Evolutionary conservation across 2,113 vertebrate genomes (phyloP).

Genomic region (Gracilinanus agilis): DNA sequence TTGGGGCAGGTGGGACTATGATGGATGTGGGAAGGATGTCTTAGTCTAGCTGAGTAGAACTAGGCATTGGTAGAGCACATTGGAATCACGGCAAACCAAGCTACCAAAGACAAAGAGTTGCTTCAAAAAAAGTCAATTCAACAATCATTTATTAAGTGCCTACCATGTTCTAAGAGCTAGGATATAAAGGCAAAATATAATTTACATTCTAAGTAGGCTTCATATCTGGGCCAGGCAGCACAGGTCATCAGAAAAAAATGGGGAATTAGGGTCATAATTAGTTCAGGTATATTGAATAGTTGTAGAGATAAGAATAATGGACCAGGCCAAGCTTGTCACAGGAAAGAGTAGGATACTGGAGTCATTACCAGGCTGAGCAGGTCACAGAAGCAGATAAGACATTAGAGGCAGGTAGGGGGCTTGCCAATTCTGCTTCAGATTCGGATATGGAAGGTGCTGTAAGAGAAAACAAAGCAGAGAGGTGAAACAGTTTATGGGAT

Average conservation of each 20-base stretch:
- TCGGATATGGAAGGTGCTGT: constrained; percentile 13
- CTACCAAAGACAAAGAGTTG: not conserved
- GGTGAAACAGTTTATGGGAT: not conserved
- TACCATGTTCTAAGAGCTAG: not conserved
- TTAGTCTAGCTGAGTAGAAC: not conserved
- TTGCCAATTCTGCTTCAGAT: not conserved
- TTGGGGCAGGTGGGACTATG: not conserved
- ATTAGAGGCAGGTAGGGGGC: not conserved
- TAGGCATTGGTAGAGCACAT: not conserved
- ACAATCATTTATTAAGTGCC: not conserved
- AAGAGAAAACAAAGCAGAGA: not conserved
- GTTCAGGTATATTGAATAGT: not conserved
- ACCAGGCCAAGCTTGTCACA: not conserved
- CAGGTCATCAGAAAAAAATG: not conserved
- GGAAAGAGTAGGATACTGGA: not conserved
- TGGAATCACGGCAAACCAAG: not conserved
- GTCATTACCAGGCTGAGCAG: not conserved
- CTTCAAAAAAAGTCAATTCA: not conserved
- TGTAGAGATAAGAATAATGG: not conserved
- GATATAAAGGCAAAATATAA: not conserved
- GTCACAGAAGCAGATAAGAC: not conserved
- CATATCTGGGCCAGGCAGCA: not conserved
- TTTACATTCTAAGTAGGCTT: not conserved
- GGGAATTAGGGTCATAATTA: not conserved
- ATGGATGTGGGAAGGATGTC: not conserved